Conservation (phyloP, 2,797 vertebrate species). For the Microhierax caerulescens region DNA sequence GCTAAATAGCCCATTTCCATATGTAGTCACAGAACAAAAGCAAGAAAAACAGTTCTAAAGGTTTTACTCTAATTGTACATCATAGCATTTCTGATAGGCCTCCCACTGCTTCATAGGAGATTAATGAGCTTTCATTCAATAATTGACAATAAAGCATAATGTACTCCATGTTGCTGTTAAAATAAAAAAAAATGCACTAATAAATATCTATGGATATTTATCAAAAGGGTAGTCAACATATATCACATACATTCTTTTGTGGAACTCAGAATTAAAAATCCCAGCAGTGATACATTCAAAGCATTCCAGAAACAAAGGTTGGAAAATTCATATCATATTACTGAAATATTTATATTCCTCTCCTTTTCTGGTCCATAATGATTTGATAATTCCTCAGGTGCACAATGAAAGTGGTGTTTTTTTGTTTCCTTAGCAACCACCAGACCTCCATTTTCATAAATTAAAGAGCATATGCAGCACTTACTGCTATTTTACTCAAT, state of each 20-base stretch:
- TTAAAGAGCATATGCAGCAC: neutral
- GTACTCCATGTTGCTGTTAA: neutral
- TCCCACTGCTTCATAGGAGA: neutral
- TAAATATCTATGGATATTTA: neutral
- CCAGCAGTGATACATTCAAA: neutral
- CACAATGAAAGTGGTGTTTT: neutral
- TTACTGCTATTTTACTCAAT: neutral
- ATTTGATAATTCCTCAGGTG: neutral
- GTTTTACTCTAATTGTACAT: neutral
- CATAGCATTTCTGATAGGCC: neutral
- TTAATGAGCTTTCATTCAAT: neutral
- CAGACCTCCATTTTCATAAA: neutral
- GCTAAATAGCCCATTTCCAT: neutral
- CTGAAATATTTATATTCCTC: neutral
- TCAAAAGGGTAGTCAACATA: neutral
- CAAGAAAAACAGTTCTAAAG: neutral
- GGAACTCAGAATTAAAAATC: neutral
- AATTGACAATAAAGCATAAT: neutral
- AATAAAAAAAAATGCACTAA: neutral
- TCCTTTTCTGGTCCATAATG: neutral
- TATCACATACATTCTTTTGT: neutral
- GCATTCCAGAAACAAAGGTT: neutral
- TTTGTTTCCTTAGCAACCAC: constrained; percentile 28
- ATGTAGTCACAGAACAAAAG: neutral
- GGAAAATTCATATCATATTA: neutral